Base-by-base conservation (phyloP, 1,140 invertebrate species). In the Drosophila lacertosa region DNA sequence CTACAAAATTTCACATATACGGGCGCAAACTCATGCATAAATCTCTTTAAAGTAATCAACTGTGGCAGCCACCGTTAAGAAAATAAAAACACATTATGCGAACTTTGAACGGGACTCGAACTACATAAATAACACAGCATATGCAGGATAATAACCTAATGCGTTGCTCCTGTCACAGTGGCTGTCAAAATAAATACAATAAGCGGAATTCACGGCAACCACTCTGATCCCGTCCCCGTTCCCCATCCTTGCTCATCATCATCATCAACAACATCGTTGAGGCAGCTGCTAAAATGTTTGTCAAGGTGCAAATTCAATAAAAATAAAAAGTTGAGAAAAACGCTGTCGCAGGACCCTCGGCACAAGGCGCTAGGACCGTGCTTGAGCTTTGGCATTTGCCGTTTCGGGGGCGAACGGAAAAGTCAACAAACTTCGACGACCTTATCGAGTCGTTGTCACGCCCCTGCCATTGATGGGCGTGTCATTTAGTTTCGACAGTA, bases 1-100 rank as follows among this genome's bases (percentile, higher is more conserved):
- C 35, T 7, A 35, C 42, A 29, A n/a, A n/a, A 29, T 74, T 68
- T 57, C 10, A 45, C 33, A 39, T 39, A 39, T 60, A 16, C 48
- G 29, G 29, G 35, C 39, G 24, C 47, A 73, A 58, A 55, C 26
- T 82, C 70, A 83, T 82, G 70, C 78, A 81, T 82, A 82, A 81
- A 74, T 82, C 78, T 74, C 54, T 77, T 82, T 82, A 54, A 81
- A 58, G 55, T 74, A 70, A 82, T 63, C 66, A 63, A 35, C 67
- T 45, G n/a, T 10, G 47, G 42, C 55, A 72, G 74, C 67, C 47
- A 45, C 26, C 68, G n/a, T n/a, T n/a, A n/a, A 26, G 7, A 26
- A 26, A 75, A 18, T 22, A 37, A 39, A 6, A 40, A 33, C 7
- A 5, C 48, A 51, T 51, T 7, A 51, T 35, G n/a, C 24, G 32